phyloP scores from a whole-genome alignment of 2,888 invertebrate species.

The Gymnosoma rotundatum region DNA sequence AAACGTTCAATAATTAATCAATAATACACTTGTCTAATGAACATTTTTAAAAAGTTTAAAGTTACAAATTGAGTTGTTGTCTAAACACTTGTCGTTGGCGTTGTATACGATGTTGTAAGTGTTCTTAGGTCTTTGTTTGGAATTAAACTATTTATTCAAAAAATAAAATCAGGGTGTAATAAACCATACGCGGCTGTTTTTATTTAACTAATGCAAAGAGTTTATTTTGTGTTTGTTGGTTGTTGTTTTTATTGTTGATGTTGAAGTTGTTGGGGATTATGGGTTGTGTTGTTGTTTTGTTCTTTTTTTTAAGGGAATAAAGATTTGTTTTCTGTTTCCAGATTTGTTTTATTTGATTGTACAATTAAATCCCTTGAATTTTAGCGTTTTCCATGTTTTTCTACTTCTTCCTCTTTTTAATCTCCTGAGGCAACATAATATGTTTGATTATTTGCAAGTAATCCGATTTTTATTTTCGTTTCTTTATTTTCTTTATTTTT shows the following conservation, averaged over 20 bases:
- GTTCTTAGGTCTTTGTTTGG: background rate
- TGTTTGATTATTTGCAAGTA: constrained; percentile 55
- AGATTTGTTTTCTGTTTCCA: constrained; percentile 24
- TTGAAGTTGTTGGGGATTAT: background rate
- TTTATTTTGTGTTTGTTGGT: background rate
- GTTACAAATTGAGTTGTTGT: constrained; percentile 2
- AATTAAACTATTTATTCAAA: background rate
- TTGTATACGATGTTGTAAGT: background rate
- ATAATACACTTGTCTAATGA: background rate
- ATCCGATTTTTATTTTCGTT: constrained; percentile 28
- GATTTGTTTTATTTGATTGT: constrained; percentile 31
- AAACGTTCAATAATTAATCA: background rate
- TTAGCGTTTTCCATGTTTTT: constrained; percentile 17
- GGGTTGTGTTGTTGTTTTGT: background rate
- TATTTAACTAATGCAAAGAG: constrained; percentile 25
- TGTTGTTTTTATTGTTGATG: background rate
- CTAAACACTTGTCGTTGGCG: background rate
- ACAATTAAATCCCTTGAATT: constrained; percentile 31
- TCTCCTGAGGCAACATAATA: constrained; percentile 35
- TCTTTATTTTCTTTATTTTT: background rate
- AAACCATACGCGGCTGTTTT: background rate
- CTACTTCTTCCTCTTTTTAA: constrained; percentile 5
- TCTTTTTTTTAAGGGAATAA: background rate
- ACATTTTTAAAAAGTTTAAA: constrained; percentile 15
- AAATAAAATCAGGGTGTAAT: constrained; percentile 7